Evolutionary conservation across 2,797 vertebrate species (phyloP).

Genomic region (Eidolon dupreanum): DNA sequence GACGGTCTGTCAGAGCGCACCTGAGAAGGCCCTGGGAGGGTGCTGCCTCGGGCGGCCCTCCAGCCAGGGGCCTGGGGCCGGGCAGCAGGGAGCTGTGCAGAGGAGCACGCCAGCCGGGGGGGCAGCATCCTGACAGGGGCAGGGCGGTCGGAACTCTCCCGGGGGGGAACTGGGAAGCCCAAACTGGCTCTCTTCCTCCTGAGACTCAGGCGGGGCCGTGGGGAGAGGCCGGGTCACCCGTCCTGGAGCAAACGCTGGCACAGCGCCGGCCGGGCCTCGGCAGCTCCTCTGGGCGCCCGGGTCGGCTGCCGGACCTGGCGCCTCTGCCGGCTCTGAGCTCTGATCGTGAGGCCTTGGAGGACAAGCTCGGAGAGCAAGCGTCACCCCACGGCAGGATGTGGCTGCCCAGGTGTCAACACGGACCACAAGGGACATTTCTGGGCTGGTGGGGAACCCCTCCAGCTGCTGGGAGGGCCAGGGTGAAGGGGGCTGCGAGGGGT

Average conservation of each 20-base stretch:
- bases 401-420: accelerated
- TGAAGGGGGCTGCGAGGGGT: not conserved
- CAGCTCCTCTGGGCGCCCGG: not conserved
- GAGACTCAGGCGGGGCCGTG: not conserved
- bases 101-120: no score
- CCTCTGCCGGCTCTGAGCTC: not conserved
- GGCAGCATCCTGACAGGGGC: not conserved
- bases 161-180: not conserved
- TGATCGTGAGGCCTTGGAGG: accelerated
- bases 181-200: not conserved
- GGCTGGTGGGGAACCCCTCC: not conserved
- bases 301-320: not conserved
- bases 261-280: accelerated
- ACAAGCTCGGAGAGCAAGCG: accelerated
- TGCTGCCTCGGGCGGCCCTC: not conserved
- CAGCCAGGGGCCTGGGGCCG: no score
- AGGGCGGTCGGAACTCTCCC: not conserved
- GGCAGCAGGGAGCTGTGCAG: accelerated
- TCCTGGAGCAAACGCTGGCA: not conserved
- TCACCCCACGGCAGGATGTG: accelerated
- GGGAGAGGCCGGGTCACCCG: not conserved
- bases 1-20: accelerated
- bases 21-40: not conserved
- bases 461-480: not conserved
- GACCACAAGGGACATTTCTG: accelerated